Evolutionary conservation across 2,797 vertebrate genomes (phyloP), one percentile per base, ranked within the genome.

Genomic region (Rhabdophis nuchalis): DNA sequence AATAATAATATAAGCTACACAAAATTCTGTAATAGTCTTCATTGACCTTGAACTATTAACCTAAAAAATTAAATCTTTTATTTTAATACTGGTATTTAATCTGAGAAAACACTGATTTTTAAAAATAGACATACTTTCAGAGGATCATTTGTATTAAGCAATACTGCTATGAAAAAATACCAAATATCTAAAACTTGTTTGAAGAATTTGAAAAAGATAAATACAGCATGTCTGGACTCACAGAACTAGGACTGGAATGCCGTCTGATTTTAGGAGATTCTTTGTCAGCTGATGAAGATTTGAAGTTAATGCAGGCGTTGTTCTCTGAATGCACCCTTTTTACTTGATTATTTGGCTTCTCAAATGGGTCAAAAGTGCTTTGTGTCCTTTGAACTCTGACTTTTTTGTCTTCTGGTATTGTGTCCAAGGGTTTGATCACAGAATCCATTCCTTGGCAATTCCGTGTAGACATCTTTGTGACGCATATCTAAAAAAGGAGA

Each of bases 401-500:
- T 97, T 99, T 99, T 96, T 98, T 99, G 97, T 99, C 99, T 96
- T 99, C 99, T 98, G 98, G 99, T 98, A 98, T 99, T 97, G 98
- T 98, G 97, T 98, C 99, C 97, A 99, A 98, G 96, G 98, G 98
- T 97, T 99, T 99, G 98, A 99, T 98, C 97, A 99, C 98, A 91
- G 99, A 99, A 97, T 99, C 99, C 95, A 98, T 98, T 98, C 98
- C 99, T 98, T 99, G 99, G 97, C 98, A 98, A 98, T 99, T 98
- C 97, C 98, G 98, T 98, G 98, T 99, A 96, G 99, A 99, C 99
- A 99, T 99, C 98, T 99, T 99, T 97, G 99, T 98, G 98, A 99
- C 99, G 98, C 99, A 99, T 99, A 99, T 99, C 99, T 99, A 97
- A 95, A 94, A 94, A 91, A 92, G 7, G 10, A 95, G 95, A 94